Conservation (phyloP, 2,888 invertebrate species). For the Tineola bisselliella region DNA sequence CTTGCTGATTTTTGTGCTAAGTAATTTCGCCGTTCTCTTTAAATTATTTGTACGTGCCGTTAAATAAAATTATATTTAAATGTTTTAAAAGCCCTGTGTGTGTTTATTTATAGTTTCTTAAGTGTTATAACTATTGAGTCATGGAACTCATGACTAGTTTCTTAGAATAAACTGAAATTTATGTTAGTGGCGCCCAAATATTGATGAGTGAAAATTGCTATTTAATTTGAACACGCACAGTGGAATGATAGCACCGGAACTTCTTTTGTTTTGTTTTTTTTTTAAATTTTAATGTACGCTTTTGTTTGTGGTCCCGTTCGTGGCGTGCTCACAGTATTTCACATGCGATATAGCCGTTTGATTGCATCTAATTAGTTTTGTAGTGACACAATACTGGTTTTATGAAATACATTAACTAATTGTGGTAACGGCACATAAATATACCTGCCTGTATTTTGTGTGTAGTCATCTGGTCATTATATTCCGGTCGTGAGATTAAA, state of each 20-base stretch:
- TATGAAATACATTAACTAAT: neutral
- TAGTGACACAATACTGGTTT: neutral
- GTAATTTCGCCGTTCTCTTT: too few relatives aligned
- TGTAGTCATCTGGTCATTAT: too few relatives aligned
- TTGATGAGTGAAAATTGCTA: neutral
- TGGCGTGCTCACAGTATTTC: neutral
- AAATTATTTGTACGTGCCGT: too few relatives aligned
- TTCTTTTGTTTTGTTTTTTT: neutral
- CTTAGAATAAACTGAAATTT: neutral
- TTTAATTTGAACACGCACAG: neutral
- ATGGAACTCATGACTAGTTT: neutral
- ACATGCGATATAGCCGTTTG: slow-evolving; percentile 11
- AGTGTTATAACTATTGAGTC: neutral
- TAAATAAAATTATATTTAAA: too few relatives aligned
- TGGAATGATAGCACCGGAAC: neutral
- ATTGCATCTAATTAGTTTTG: neutral
- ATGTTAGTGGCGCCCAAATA: slow-evolving; percentile 1
- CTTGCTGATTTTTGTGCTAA: too few relatives aligned
- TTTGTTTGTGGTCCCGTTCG: neutral
- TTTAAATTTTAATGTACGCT: neutral
- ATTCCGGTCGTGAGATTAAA: too few relatives aligned
- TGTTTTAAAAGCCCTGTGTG: too few relatives aligned
- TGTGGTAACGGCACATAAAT: neutral
- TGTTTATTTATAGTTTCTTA: neutral
- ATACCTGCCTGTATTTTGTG: too few relatives aligned